Conservation (phyloP, 2,888 invertebrate species). For the Ypsolopha scabrella region DNA sequence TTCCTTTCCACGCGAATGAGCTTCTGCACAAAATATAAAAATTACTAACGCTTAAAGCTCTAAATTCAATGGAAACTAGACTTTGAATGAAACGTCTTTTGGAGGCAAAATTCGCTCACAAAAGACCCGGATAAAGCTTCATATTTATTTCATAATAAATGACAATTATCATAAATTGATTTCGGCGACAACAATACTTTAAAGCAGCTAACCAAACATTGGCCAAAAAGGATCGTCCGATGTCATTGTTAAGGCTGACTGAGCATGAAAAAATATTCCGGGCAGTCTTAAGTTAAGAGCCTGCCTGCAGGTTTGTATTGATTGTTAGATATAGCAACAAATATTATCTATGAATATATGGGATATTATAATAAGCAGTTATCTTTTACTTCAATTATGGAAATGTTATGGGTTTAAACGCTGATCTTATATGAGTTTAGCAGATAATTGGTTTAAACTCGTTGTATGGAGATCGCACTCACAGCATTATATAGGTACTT, state of each 20-base stretch:
- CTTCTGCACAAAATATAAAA: conserved; percentile 55
- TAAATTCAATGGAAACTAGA: conserved; percentile 30
- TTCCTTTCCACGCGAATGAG: conserved; percentile 36
- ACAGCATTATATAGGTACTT: too few species aligned
- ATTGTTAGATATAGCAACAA: conserved; percentile 48
- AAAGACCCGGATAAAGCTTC: conserved; percentile 53
- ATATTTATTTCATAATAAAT: conserved; percentile 71
- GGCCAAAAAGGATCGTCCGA: conserved; percentile 67
- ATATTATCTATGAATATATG: conserved; percentile 56
- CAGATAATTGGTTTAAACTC: too few species aligned
- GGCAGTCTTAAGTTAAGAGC: conserved; percentile 22
- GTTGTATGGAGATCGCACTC: too few species aligned
- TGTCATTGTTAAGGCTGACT: conserved; percentile 48
- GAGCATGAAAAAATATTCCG: conserved; percentile 26
- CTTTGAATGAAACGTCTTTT: conserved; percentile 32
- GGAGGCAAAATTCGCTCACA: conserved; percentile 31
- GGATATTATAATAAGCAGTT: conserved; percentile 15
- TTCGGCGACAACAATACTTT: conserved; percentile 47
- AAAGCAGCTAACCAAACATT: conserved; percentile 77
- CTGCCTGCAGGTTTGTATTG: conserved; percentile 37
- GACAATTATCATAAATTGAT: conserved; percentile 70
- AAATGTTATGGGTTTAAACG: too few species aligned
- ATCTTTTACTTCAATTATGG: conserved; percentile 14
- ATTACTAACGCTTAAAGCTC: conserved; percentile 46
- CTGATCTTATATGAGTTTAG: too few species aligned